Base-by-base conservation (phyloP, 2,113 vertebrate genomes). In the Rhabdomys dilectus region DNA sequence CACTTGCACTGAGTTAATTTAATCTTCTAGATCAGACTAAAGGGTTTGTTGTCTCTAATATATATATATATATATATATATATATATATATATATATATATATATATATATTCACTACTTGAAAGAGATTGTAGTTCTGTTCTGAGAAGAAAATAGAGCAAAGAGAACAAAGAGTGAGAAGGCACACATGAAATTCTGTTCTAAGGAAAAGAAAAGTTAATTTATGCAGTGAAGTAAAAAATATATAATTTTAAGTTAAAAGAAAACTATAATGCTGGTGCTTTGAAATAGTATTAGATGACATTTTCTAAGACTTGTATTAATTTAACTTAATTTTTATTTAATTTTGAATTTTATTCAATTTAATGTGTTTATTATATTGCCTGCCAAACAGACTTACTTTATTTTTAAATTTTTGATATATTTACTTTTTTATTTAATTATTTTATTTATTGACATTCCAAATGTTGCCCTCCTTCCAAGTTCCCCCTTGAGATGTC, bases 201-300 rank as follows among this genome's bases (percentile, higher is more conserved):
- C 8, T 75, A 21, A 84, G 10, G 15, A 76, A 5, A 26, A 78
- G 17, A 90, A 7, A 24, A 9, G 15, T 96, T 85, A 89, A 95
- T 96, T 91, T 72, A 88, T 45, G 53, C 16, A 96, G 31, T 90
- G 75, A 89, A 93, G 86, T 53, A 15, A 51, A 88, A 96, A 90
- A 45, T 66, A 76, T 36, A 42, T 42, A 77, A 68, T 36, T 86
- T 85, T 84, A 80, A 88, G 73, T 36, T 11, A 66, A 26, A 80
- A 80, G 36, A 66, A 92, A 91, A 81, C 34, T 34, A 56, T 75
- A 51, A 48, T 60, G 72, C 16, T 87, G 77, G 77, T 42, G 19
- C 6, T 51, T 89, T 76, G 29, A 60, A 94, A 70, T 1, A 53
- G 1, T 42, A 3, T 89, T 92, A 48, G 24, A 56, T 81, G 48